Percentiles rank a stretch among this genome's conserved stretches.
These are phyloP conservation scores for Chaetogeoica ovagalla DNA, from an alignment of 2,888 invertebrate species.

Conservation along the genomic window DNA sequence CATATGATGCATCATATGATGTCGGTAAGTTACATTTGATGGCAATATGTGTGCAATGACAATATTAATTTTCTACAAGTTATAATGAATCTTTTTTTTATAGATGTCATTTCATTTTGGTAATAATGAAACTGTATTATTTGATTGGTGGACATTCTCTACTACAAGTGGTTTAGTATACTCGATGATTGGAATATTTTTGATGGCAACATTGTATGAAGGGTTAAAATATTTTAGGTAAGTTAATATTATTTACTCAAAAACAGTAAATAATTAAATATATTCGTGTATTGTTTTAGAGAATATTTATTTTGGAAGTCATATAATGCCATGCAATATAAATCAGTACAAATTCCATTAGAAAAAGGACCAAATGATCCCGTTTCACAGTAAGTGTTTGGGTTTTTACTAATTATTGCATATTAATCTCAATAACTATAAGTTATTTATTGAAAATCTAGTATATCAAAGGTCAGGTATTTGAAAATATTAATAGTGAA, in stretches of 20 bases:
- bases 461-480: neutral
- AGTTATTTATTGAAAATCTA: neutral
- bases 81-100: neutral
- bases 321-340: slow-evolving; percentile 80
- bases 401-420: neutral
- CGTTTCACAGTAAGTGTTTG: slow-evolving; percentile 75
- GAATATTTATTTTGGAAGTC: slow-evolving; percentile 86
- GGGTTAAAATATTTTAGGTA: slow-evolving; percentile 86
- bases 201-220: slow-evolving; percentile 92
- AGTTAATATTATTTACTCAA: slow-evolving; percentile 8
- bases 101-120: slow-evolving; percentile 79
- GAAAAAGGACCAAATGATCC: slow-evolving; percentile 67
- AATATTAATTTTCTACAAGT: neutral
- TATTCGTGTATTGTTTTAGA: slow-evolving; percentile 60
- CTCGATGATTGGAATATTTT: slow-evolving; percentile 88
- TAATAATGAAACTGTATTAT: slow-evolving; percentile 73
- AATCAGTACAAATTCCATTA: slow-evolving; percentile 79
- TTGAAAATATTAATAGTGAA: neutral
- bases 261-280: neutral
- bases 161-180: slow-evolving; percentile 78
- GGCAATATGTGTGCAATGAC: neutral
- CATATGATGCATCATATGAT: slow-evolving; percentile 58
- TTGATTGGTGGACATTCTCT: slow-evolving; percentile 78
- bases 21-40: slow-evolving; percentile 58
- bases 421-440: neutral